Evolutionary conservation across 2,888 invertebrate genomes (phyloP), one percentile per base, ranked within the genome.

Genomic region (Ormyrus pomaceus): DNA sequence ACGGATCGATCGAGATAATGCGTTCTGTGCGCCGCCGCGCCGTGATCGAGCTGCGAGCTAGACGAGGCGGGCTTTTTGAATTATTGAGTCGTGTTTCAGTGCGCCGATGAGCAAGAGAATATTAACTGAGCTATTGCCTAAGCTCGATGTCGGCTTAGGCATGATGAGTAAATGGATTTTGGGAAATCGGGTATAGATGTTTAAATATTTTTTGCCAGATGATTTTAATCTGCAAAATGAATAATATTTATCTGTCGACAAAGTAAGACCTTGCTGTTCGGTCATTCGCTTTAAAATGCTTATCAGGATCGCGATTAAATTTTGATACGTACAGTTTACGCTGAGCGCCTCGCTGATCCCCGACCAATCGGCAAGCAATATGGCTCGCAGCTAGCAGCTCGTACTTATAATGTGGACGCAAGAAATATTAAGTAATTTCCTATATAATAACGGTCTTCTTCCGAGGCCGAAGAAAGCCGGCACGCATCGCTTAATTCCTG

Each of bases 1-100:
- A 7, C 55, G 7, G 34, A 73, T 78, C 72, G 68, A 73, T 61
- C 13, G 73, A 73, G 69, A 69, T 69, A 73, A 69, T 73, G 66
- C 62, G 62, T 48, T 77, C 72, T 59, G 64, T 62, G 59, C 8
- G 62, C 48, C 11, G 48, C 48, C 1, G 50, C 50, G 9, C 48
- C 3, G 34, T 5, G 4, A 5, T 59, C 59, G 59, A 13, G 34
- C 6, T 59, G 19, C 7, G 34, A 9, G 59, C 50, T 34, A 5
- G 6, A 9, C 13, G 11, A 50, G 50, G 50, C 48, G 50, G 34
- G 34, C 34, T 51, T 59, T 71, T 59, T 51, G 59, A 51, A 58
- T 61, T 61, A 71, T 71, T n/a, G 11, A 5, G 55, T 5, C n/a
- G 6, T 5, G 19, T 9, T 6, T 48, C 46, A 59, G 10, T 50